Evolutionary conservation across 2,888 invertebrate genomes (phyloP).

Genomic region (Atethmia centrago): DNA sequence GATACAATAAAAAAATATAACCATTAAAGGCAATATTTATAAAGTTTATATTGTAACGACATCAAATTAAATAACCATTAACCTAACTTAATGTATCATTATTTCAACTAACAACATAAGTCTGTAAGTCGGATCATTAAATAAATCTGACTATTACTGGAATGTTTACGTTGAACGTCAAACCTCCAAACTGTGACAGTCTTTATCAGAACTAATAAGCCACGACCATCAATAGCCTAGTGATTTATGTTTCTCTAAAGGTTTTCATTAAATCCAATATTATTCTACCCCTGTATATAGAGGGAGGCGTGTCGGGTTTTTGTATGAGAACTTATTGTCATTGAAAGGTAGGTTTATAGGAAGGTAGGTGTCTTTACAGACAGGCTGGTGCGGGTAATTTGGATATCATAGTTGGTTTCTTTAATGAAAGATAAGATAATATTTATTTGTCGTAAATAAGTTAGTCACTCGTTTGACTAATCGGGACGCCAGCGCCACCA

Average conservation of each 20-base stretch:
- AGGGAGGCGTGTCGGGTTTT: conserved; percentile 42
- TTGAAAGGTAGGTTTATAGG: conserved; percentile 43
- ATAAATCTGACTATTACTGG: conserved; percentile 74
- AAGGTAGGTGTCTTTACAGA: conserved; percentile 9
- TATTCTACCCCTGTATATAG: conserved; percentile 59
- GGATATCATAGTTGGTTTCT: not conserved
- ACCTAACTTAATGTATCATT: not conserved
- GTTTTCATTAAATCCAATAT: conserved; percentile 74
- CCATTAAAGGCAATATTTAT: no score
- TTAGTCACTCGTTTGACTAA: no score
- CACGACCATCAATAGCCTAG: conserved; percentile 68
- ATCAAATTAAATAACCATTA: not conserved
- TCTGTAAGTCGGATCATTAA: conserved; percentile 7
- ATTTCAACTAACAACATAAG: not conserved
- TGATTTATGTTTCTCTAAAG: conserved; percentile 72
- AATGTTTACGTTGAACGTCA: conserved; percentile 74
- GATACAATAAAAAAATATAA: no score
- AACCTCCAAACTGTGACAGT: conserved; percentile 58
- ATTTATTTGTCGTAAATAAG: no score
- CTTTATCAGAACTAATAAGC: conserved; percentile 71
- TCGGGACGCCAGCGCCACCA: no score
- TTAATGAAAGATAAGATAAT: conserved; percentile 1
- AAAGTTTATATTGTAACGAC: no score
- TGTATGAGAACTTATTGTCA: conserved; percentile 57
- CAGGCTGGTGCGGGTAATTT: conserved; percentile 9